Evolutionary conservation across 2,113 vertebrate genomes (phyloP), one percentile per base, ranked within the genome.

Genomic region (Larimichthys crocea): DNA sequence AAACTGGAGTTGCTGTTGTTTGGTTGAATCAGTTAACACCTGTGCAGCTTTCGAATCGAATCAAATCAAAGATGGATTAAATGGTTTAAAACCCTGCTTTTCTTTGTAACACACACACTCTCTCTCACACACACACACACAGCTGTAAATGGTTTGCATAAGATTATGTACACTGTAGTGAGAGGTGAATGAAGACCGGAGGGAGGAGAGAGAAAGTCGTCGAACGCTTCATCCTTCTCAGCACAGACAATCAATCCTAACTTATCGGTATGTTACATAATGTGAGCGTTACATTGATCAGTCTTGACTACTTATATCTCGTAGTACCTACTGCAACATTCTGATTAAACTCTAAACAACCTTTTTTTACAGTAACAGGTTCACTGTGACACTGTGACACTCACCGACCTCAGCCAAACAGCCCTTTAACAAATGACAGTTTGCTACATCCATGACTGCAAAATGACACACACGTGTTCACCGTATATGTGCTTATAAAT

Each of bases 371-470:
- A 73, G 42, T n/a, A 74, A 72, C 76, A 72, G 65, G 42, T 80
- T 63, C 26, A 48, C 8, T 77, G 56, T 67, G 48, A 77, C 73
- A 84, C 59, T 77, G 71, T 74, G 75, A 57, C 62, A 63, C 66
- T 31, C 31, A n/a, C 61, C 48, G 48, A 80, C 31, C 16, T 77
- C 56, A 69, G 42, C 55, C 69, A 24, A 50, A 73, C 65, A 92
- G 88, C 88, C 91, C 90, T 93, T 92, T 78, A 71, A 82, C 80
- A 72, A 83, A 53, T 64, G 20, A 65, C 42, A 24, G 5, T 79
- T 71, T 88, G 90, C 90, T 88, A 91, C 91, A 85, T 91, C 84
- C 82, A 74, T 19, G 64, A 87, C 72, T 79, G 82, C 64, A 79
- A 80, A 86, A 82, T 64, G 83, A 79, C 60, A 64, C 60, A 64